Evolutionary conservation across 2,797 vertebrate species (phyloP), one percentile per base, ranked within the genome.

Genomic region (Pipistrellus pygmaeus): DNA sequence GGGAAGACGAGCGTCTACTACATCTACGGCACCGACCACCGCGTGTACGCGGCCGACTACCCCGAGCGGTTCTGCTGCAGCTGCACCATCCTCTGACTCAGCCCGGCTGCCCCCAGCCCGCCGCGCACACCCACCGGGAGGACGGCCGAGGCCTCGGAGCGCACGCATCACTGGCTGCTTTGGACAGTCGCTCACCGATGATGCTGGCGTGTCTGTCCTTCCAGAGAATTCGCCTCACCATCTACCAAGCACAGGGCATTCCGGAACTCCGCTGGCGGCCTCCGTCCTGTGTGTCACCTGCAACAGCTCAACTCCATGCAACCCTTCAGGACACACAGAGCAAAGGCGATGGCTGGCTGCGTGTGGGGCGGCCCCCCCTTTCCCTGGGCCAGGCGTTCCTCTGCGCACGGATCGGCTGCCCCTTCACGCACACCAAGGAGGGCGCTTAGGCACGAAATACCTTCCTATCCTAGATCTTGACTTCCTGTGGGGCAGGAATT

Each of bases 21-120:
- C 12, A 73, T 99, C 72, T 99, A 98, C 0, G 99, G 99, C 17
- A 97, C 97, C 0, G 98, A 99, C 96, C 99, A 98, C 98, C 96
- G 98, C 85, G 99, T 99, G 51, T 96, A 98, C 0, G 97, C 91
- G 0, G 90, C 95, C 18, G 99, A 98, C 94, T 98, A 99, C 90
- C 99, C 99, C 0, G 51, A 80, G 85, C 80, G 57, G 8, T 97
- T 51, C 82, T 98, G 97, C 89, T 98, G 97, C 11, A 75, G 95
- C 55, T 98, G 98, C 30, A 69, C 91, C 55, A 51, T 97, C 38
- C 0, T 96, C 80, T 98, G 96, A 98, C 38, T 1, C 5, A 2
- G 20, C 41, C 8, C 38, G 0, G 41, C 30, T 68, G 8, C 77
- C 90, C 64, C 9, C 62, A 8, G 51, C 23, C 48, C 0, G 2